phyloP scores from a whole-genome alignment of 1,140 invertebrate species.

The Sinonovacula constricta region DNA sequence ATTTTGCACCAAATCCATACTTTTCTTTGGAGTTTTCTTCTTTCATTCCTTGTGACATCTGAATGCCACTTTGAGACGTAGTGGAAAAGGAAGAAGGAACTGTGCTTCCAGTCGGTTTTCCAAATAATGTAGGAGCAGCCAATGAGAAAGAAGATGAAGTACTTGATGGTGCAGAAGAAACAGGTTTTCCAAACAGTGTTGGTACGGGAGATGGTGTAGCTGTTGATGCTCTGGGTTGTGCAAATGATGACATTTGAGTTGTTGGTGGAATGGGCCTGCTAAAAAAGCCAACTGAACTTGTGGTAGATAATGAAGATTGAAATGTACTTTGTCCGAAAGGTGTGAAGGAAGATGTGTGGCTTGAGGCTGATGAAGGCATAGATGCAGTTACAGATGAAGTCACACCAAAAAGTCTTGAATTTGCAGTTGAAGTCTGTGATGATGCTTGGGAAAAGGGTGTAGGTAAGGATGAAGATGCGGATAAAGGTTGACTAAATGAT shows the following conservation, averaged over 20 bases:
- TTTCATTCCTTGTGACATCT: not conserved
- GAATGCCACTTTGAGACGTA: not conserved
- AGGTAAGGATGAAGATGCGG: not conserved
- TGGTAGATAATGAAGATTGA: not conserved
- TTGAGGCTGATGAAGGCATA: not conserved
- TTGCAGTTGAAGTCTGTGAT: not conserved
- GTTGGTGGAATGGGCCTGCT: not conserved
- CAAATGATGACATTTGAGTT: not conserved
- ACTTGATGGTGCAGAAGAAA: not conserved
- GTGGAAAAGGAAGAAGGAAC: too few relatives aligned
- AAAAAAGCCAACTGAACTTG: not conserved
- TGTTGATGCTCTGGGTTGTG: not conserved
- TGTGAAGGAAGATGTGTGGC: not conserved
- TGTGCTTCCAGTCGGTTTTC: too few relatives aligned
- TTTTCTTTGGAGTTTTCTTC: not conserved
- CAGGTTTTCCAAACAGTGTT: constrained; percentile 1
- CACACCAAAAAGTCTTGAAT: not conserved
- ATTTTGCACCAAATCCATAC: not conserved
- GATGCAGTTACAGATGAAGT: too few relatives aligned
- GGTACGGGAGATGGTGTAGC: not conserved
- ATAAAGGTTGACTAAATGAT: not conserved
- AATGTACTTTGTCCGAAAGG: not conserved
- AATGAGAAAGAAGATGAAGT: not conserved
- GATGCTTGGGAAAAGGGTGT: too few relatives aligned
- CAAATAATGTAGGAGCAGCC: not conserved